These are phyloP conservation scores for Pseudoips prasinana DNA, from an alignment of 2,888 invertebrate genomes.

Conservation along the genomic window DNA sequence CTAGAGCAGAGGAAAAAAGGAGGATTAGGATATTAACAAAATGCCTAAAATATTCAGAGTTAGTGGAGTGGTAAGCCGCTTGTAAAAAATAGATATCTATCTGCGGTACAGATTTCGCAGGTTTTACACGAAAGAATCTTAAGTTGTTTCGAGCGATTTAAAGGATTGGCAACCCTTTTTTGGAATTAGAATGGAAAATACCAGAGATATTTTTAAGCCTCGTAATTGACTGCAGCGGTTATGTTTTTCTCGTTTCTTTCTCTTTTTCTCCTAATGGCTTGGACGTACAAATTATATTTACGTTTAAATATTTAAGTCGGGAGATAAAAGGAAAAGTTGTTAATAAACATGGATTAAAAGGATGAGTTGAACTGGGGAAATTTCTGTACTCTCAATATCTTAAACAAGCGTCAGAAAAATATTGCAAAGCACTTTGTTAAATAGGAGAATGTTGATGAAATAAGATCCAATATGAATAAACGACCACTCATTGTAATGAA, in stretches of 20 bases:
- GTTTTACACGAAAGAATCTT: conserved; percentile 69
- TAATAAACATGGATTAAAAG: conserved; percentile 58
- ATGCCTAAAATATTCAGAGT: conserved; percentile 75
- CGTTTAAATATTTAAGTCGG: conserved; percentile 52
- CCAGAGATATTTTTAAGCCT: conserved; percentile 70
- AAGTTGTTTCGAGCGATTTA: conserved; percentile 72
- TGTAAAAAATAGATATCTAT: conserved; percentile 59
- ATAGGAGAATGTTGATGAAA: conserved; percentile 4
- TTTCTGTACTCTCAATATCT: conserved; percentile 31
- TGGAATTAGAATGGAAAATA: conserved; percentile 61
- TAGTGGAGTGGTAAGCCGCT: conserved; percentile 69
- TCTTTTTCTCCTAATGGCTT: conserved; percentile 41
- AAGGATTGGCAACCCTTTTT: conserved; percentile 69
- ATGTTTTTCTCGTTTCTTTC: conserved; percentile 47
- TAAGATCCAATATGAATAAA: conserved; percentile 8
- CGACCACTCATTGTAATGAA: conserved; percentile 3
- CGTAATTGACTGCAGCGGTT: conserved; percentile 70
- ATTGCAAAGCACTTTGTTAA: conserved; percentile 4
- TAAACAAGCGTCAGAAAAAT: conserved; percentile 18
- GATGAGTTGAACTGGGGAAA: conserved; percentile 42
- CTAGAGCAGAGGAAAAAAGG: conserved; percentile 62
- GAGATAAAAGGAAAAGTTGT: conserved; percentile 53
- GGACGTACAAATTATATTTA: conserved; percentile 59
- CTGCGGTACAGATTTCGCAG: conserved; percentile 57
- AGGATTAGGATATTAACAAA: conserved; percentile 77